These are phyloP conservation scores for Embidobia sp. DNA, from an alignment of 2,888 invertebrate species.

Conservation along the genomic window DNA sequence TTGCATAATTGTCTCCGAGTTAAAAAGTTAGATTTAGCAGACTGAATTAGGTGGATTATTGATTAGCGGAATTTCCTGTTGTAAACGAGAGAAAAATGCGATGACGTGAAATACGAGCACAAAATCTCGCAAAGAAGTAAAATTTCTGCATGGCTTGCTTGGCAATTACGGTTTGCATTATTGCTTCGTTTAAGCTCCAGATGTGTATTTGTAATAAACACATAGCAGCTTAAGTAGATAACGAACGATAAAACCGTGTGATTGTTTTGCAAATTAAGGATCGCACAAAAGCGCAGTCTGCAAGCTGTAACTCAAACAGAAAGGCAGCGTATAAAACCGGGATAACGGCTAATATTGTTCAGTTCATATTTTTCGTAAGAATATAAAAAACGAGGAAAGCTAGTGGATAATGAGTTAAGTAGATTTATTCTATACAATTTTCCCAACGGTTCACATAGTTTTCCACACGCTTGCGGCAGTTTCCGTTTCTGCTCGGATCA, in stretches of 20 bases:
- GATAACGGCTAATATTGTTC: slow-evolving; percentile 25
- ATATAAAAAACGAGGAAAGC: slow-evolving; percentile 40
- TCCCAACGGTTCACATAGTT: slow-evolving; percentile 53
- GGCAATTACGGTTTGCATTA: slow-evolving; percentile 7
- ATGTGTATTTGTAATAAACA: slow-evolving; percentile 15
- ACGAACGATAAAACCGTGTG: slow-evolving; percentile 15
- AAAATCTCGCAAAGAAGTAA: too few species aligned
- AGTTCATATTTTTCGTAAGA: slow-evolving; percentile 38
- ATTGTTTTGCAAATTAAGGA: slow-evolving; percentile 38
- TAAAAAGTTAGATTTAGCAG: too few species aligned
- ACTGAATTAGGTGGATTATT: too few species aligned
- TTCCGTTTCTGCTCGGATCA: slow-evolving; percentile 55
- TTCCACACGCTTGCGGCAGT: slow-evolving; percentile 43
- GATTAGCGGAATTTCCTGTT: too few species aligned
- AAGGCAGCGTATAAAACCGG: slow-evolving; percentile 8
- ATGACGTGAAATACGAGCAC: too few species aligned
- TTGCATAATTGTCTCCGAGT: neutral
- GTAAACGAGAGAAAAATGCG: too few species aligned
- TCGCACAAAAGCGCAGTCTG: slow-evolving; percentile 4
- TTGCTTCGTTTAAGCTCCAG: neutral
- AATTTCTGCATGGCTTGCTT: neutral
- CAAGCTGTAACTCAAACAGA: slow-evolving; percentile 34
- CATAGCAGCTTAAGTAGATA: slow-evolving; percentile 15
- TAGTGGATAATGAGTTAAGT: slow-evolving; percentile 57
- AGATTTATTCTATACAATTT: slow-evolving; percentile 57